Percentiles rank a stretch among this genome's conserved stretches.
These are phyloP conservation scores for Puma concolor DNA, from an alignment of 2,113 vertebrate genomes.

Conservation along the genomic window DNA sequence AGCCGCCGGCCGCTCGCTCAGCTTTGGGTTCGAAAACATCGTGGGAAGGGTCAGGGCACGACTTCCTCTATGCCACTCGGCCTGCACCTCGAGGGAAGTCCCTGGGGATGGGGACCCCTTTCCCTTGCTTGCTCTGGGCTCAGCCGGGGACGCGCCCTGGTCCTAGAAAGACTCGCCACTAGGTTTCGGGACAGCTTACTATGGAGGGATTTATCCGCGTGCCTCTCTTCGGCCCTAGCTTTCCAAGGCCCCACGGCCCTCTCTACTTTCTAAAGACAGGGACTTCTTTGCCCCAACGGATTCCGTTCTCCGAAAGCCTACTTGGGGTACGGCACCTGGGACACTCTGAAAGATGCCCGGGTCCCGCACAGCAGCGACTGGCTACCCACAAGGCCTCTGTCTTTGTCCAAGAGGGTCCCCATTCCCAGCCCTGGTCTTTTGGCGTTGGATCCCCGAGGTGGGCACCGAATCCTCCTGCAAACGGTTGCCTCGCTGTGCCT, in stretches of 20 bases:
- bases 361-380: background rate
- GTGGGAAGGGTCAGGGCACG: background rate
- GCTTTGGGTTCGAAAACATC: background rate
- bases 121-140: background rate
- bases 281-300: background rate
- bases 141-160: fast-evolving
- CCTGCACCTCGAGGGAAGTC: background rate
- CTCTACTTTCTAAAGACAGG: background rate
- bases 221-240: background rate
- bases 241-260: background rate
- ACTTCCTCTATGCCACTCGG: background rate
- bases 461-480: no score
- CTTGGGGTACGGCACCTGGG: background rate
- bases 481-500: background rate
- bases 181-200: background rate
- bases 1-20: fast-evolving
- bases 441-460: background rate
- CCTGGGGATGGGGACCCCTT: background rate
- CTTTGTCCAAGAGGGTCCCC: background rate
- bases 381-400: background rate
- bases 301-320: background rate
- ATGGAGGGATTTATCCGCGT: background rate
- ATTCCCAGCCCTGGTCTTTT: background rate
- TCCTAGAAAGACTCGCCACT: background rate
- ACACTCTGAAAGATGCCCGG: background rate